A percentile compares a stretch with the other conserved stretches of the same genome.
Evolutionary conservation across 2,888 invertebrate genomes (phyloP).

Genomic region (Carcina quercana): DNA sequence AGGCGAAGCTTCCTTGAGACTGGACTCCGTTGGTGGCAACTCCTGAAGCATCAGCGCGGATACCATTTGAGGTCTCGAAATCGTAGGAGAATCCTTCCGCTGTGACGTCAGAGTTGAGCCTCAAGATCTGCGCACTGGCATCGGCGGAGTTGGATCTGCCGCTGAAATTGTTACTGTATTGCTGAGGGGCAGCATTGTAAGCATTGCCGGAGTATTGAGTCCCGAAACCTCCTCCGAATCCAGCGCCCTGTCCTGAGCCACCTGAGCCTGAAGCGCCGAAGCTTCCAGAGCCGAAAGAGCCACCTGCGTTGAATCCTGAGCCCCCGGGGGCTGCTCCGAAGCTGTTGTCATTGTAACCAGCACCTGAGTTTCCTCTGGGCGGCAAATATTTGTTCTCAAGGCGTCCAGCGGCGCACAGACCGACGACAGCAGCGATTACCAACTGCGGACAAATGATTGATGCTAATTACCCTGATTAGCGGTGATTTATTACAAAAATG

Average conservation of each 20-base stretch:
- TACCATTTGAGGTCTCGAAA: constrained; percentile 66
- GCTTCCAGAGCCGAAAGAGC: constrained; percentile 15
- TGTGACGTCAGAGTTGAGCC: constrained; percentile 56
- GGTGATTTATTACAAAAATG: too few species aligned
- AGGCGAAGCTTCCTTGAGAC: constrained; percentile 63
- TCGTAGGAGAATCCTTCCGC: constrained; percentile 64
- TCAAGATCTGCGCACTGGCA: constrained; percentile 56
- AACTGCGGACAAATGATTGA: constrained; percentile 53
- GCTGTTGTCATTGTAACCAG: constrained; percentile 42
- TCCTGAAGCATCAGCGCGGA: constrained; percentile 62
- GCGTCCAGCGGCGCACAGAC: constrained; percentile 61
- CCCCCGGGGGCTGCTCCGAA: constrained; percentile 19
- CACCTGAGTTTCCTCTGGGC: constrained; percentile 57
- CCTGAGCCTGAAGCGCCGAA: constrained; percentile 19
- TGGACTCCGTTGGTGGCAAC: constrained; percentile 65
- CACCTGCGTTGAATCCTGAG: constrained; percentile 17
- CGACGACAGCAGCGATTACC: constrained; percentile 57
- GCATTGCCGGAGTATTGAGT: constrained; percentile 29
- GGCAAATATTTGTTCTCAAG: constrained; percentile 68
- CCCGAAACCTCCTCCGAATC: constrained; percentile 14
- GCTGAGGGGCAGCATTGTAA: constrained; percentile 30
- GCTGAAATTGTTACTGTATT: constrained; percentile 21
- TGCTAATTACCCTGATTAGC: too few species aligned
- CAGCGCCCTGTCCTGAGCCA: constrained; percentile 14
- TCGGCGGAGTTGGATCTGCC: constrained; percentile 36